phyloP scores from a whole-genome alignment of 2,888 invertebrate genomes.

The Drosophila recens region DNA sequence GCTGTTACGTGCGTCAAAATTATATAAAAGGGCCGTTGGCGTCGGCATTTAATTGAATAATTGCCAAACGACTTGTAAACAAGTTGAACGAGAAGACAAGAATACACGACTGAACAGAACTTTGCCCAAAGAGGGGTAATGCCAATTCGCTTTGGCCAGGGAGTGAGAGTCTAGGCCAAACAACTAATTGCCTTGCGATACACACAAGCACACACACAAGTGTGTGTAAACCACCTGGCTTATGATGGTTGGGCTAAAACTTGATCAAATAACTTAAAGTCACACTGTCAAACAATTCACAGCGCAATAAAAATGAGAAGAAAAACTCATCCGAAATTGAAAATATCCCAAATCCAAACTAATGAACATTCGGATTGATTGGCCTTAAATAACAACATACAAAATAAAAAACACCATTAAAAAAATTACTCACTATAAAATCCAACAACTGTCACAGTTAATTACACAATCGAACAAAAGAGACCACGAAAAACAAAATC shows the following conservation, averaged over 20 bases:
- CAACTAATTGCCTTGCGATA: conserved; percentile 27
- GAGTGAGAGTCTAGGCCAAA: conserved; percentile 14
- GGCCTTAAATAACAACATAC: background rate
- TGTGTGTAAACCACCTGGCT: conserved; percentile 8
- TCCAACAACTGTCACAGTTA: background rate
- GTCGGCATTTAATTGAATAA: conserved; percentile 73
- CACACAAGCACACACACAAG: conserved; percentile 1
- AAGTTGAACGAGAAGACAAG: conserved; percentile 49
- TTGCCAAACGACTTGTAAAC: conserved; percentile 77
- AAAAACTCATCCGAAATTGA: background rate
- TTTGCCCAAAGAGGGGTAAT: conserved; percentile 48
- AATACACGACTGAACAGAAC: conserved; percentile 27
- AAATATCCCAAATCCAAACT: background rate
- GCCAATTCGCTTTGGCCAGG: conserved; percentile 67
- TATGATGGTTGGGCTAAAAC: background rate
- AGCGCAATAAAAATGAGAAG: background rate
- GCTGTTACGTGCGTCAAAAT: conserved; percentile 53
- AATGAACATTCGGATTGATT: conserved; percentile 8
- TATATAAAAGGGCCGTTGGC: conserved; percentile 57
- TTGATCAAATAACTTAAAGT: conserved; percentile 48
- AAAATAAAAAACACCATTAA: background rate
- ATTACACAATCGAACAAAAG: background rate
- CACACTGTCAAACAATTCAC: background rate
- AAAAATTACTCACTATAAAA: background rate
- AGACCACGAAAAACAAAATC: background rate